phyloP scores from a whole-genome alignment of 1,140 invertebrate genomes.

The Zaprionus nigranus region DNA sequence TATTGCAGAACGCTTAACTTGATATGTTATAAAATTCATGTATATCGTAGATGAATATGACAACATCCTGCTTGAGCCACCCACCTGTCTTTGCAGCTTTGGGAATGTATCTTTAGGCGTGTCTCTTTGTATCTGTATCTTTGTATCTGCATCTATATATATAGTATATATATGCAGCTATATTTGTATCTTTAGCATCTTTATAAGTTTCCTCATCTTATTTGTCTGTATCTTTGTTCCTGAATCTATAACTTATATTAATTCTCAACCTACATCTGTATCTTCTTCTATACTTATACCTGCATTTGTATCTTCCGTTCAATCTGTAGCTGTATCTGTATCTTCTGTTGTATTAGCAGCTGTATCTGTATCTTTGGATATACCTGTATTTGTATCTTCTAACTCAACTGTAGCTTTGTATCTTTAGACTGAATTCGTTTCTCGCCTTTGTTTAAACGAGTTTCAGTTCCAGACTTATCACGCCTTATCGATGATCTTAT shows the following conservation, averaged over 20 bases:
- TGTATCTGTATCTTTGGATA: background rate
- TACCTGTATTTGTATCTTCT: background rate
- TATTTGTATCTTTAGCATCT: background rate
- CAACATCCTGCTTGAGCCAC: slow-evolving; percentile 54
- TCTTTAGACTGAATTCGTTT: background rate
- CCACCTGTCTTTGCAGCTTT: slow-evolving; percentile 19
- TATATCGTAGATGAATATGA: background rate
- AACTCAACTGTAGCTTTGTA: background rate
- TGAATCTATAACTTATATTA: no score
- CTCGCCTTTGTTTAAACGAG: slow-evolving; percentile 24
- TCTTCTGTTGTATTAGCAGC: background rate
- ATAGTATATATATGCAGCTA: background rate
- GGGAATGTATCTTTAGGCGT: background rate
- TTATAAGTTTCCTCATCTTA: no score
- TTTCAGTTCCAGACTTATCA: slow-evolving; percentile 25
- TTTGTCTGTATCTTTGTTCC: no score
- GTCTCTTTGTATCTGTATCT: background rate
- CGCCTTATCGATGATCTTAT: slow-evolving; percentile 24
- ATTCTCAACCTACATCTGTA: background rate
- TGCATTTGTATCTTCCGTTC: background rate
- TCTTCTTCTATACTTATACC: background rate
- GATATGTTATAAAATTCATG: background rate
- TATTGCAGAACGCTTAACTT: slow-evolving; percentile 1
- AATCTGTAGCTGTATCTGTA: background rate
- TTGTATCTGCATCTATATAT: background rate